Conservation (phyloP, 2,888 invertebrate species). For the Punctoribates punctum region DNA sequence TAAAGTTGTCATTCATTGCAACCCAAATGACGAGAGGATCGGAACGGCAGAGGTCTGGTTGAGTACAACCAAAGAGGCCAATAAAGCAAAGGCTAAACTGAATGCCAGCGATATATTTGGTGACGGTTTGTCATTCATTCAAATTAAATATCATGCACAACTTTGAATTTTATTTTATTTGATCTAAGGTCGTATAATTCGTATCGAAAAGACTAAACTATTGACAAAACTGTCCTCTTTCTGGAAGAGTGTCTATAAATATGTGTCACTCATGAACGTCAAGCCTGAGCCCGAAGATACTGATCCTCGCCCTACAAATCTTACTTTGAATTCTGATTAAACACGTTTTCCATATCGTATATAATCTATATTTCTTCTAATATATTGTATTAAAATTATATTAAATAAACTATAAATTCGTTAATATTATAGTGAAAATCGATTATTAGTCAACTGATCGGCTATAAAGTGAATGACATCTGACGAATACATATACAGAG, state of each 20-base stretch:
- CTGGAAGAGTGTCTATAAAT: not conserved
- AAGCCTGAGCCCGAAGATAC: no score
- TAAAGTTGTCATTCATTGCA: not conserved
- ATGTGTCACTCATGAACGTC: not conserved
- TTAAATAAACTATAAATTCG: no score
- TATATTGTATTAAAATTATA: no score
- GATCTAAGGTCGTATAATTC: not conserved
- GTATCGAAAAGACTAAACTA: not conserved
- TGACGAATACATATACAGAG: no score
- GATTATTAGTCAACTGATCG: no score
- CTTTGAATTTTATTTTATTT: not conserved
- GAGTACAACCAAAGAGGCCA: not conserved
- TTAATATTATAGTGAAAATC: no score
- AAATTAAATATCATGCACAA: not conserved
- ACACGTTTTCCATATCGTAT: no score
- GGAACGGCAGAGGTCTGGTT: constrained; percentile 22
- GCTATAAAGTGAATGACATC: no score
- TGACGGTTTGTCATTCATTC: not conserved
- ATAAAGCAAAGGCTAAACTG: not conserved
- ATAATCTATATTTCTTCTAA: no score
- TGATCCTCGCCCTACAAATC: no score
- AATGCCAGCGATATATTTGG: not conserved
- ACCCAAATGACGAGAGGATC: not conserved
- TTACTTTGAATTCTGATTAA: no score
- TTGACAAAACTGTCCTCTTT: not conserved